Base-by-base conservation (phyloP, 2,113 vertebrate genomes). In the Carassius gibelio region DNA sequence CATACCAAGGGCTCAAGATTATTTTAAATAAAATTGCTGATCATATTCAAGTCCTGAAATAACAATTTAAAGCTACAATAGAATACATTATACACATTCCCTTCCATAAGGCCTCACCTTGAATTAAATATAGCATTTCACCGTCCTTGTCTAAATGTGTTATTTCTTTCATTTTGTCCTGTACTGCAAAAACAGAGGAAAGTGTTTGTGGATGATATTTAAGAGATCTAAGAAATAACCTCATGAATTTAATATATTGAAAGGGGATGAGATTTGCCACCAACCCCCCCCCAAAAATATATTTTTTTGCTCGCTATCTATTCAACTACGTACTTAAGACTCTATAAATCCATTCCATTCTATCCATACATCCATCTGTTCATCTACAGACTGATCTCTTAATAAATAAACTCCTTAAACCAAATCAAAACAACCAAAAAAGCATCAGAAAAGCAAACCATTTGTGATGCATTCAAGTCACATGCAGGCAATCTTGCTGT, bases 31-130 rank as follows among this genome's bases (percentile, higher is more conserved):
- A 55, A 59, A n/a, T 17, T 79, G 17, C 42, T 48, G 30, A 69
- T 69, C 83, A 90, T 89, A 82, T 11, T 30, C 23, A 45, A n/a
- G 50, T 76, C 84, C 15, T 90, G 76, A 77, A 93, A 89, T 79
- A 87, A 92, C 88, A 91, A 72, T 84, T 59, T 84, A 48, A 55
- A 38, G 13, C 55, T 79, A 48, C 48, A 74, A 74, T 55, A 76
- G 26, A 81, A 81, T 82, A 68, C 30, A 78, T 78, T 78, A 78
- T 78, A 30, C 13, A 78, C 52, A 26, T 30, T 80, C 45, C 80
- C 48, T 52, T 81, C 62, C 26, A 30, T 81, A 81, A 81, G 80
- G 80, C 80, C 26, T 81, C 79, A 68, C 45, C 45, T 81, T 52
- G 9, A 81, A 17, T 52, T 81, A 21, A 69, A 26, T 26, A 81